Conservation (phyloP, 2,113 vertebrate genomes). For the Petroica traversi region DNA sequence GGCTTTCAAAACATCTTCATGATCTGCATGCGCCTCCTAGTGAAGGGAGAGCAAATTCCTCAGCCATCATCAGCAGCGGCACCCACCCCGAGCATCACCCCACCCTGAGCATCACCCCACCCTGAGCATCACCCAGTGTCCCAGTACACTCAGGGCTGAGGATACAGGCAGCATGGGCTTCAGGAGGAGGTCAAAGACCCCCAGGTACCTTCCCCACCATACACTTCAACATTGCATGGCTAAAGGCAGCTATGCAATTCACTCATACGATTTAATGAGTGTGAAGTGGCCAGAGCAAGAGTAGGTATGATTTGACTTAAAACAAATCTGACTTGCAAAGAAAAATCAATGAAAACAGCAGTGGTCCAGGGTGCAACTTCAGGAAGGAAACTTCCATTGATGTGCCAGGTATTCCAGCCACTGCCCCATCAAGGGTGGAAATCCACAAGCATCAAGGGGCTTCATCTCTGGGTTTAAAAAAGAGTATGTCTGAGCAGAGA, state of each 20-base stretch:
- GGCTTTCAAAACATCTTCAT: constrained; percentile 90
- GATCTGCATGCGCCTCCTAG: constrained; percentile 93
- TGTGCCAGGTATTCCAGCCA: background rate
- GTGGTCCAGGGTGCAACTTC: background rate
- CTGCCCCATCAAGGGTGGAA: background rate
- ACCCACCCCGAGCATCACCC: background rate
- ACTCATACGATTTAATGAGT: background rate
- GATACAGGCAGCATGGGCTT: background rate
- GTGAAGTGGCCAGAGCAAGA: background rate
- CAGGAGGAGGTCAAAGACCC: background rate
- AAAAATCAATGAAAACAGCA: background rate
- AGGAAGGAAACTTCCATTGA: background rate
- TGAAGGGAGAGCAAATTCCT: constrained; percentile 53
- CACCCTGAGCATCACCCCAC: background rate
- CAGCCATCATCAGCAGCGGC: background rate
- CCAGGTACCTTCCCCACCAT: background rate
- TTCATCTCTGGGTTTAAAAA: background rate
- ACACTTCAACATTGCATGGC: background rate
- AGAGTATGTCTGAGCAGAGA: background rate
- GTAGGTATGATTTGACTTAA: background rate
- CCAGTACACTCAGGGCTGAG: background rate
- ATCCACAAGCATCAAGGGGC: background rate
- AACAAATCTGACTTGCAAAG: background rate
- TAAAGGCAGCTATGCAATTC: background rate
- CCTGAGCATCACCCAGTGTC: background rate